Percentiles rank a stretch among this genome's conserved stretches.
phyloP scores from a whole-genome alignment of 2,113 vertebrate genomes.

The Chascanopsetta lugubris region DNA sequence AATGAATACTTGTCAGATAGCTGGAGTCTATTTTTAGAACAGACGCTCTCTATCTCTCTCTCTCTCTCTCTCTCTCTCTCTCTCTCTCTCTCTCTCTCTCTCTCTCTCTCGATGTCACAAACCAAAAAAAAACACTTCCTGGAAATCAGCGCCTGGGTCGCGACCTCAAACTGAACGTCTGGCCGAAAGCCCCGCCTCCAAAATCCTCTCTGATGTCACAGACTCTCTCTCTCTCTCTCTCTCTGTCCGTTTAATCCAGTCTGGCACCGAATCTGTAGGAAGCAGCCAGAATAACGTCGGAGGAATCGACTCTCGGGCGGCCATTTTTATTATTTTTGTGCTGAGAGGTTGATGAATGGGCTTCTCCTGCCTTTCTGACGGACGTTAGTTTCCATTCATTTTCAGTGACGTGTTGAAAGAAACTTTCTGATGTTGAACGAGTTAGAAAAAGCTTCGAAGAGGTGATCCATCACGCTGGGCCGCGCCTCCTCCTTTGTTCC shows the following conservation, averaged over 20 bases:
- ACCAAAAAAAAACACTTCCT: not conserved
- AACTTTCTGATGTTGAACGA: too few relatives aligned
- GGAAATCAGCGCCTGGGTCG: not conserved
- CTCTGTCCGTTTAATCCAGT: too few relatives aligned
- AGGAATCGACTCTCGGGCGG: not conserved
- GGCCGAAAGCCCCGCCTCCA: too few relatives aligned
- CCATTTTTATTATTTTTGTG: not conserved
- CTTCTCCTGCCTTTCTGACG: not conserved
- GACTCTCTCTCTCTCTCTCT: too few relatives aligned
- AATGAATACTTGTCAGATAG: slow-evolving; percentile 38
- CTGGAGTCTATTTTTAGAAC: slow-evolving; percentile 32
- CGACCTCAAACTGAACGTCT: too few relatives aligned
- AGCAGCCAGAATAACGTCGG: too few relatives aligned
- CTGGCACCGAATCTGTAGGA: too few relatives aligned
- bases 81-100: not conserved
- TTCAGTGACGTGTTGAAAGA: too few relatives aligned
- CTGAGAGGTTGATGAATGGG: slow-evolving; percentile 23
- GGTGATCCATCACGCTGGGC: not conserved
- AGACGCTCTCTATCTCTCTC: not conserved
- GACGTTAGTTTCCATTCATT: too few relatives aligned
- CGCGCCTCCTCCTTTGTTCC: not conserved
- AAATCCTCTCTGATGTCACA: too few relatives aligned
- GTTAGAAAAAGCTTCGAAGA: not conserved
- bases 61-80: not conserved
- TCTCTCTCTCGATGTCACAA: not conserved